Conservation (phyloP, 2,113 vertebrate species). For the Laticauda colubrina region DNA sequence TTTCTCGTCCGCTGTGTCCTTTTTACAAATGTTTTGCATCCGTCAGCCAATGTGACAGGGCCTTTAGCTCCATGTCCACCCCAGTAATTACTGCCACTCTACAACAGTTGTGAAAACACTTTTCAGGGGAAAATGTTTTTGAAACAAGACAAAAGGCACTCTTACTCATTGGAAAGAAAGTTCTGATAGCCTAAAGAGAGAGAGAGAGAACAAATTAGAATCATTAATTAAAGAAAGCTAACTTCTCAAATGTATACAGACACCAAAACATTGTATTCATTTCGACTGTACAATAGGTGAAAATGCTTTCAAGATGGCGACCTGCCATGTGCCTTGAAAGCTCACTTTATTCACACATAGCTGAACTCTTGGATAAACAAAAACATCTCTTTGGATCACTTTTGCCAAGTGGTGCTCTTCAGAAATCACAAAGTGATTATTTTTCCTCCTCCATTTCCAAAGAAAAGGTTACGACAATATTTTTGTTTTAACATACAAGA, state of each 20-base stretch:
- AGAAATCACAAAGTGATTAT: slow-evolving; percentile 69
- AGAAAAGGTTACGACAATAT: slow-evolving; percentile 78
- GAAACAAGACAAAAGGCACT: not conserved
- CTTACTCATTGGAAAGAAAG: not conserved
- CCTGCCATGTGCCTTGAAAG: slow-evolving; percentile 57
- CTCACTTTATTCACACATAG: slow-evolving; percentile 62
- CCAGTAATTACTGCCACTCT: no score
- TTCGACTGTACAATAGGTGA: slow-evolving; percentile 54
- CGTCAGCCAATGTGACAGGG: no score
- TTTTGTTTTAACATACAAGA: slow-evolving; percentile 70
- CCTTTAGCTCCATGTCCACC: no score
- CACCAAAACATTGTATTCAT: slow-evolving; percentile 19
- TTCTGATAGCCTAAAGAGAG: not conserved
- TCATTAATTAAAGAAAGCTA: not conserved
- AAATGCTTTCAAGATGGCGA: slow-evolving; percentile 61
- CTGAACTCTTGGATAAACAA: slow-evolving; percentile 70
- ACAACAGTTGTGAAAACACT: not conserved
- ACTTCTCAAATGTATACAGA: not conserved
- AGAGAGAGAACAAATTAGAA: not conserved
- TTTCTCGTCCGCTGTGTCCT: no score
- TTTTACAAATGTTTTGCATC: no score
- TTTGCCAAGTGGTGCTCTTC: slow-evolving; percentile 62
- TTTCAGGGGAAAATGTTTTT: no score
- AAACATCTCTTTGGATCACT: slow-evolving; percentile 62
- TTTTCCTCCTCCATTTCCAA: slow-evolving; percentile 52